Evolutionary conservation across 2,113 vertebrate genomes (phyloP).

Genomic region (Phaethon lepturus): DNA sequence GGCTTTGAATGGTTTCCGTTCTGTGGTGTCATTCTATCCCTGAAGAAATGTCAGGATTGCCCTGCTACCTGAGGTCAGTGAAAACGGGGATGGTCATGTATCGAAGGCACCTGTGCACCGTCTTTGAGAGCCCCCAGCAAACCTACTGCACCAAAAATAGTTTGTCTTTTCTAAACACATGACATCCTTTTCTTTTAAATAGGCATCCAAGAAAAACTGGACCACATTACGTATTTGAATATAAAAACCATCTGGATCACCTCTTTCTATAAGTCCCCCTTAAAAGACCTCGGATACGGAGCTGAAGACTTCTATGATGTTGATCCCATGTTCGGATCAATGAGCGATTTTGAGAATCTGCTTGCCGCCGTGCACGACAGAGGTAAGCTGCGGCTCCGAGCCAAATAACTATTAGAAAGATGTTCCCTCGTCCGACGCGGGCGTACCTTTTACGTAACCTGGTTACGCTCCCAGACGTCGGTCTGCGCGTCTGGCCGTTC

Average conservation of each 20-base stretch:
- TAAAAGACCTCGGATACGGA: conserved; percentile 90
- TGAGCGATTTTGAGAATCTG: conserved; percentile 91
- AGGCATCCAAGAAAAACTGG: conserved; percentile 91
- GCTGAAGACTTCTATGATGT: conserved; percentile 89
- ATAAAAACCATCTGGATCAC: conserved; percentile 92
- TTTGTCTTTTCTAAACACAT: neutral
- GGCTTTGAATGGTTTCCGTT: neutral
- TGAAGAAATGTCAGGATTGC: neutral
- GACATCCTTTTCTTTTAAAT: neutral
- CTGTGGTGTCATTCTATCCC: neutral
- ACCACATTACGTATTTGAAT: conserved; percentile 86
- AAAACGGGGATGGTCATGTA: neutral
- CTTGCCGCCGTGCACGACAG: conserved; percentile 87
- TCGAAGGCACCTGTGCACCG: neutral
- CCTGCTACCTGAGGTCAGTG: neutral
- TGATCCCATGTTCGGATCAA: conserved; percentile 92
- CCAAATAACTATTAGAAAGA: neutral
- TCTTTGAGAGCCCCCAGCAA: neutral
- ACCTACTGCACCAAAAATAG: neutral
- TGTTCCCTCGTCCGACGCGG: accelerated
- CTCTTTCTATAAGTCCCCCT: conserved; percentile 90
- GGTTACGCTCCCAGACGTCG: neutral
- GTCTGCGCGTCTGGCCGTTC: neutral
- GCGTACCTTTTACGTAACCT: neutral
- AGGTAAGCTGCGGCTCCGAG: conserved; percentile 72